A percentile compares a stretch with the other conserved stretches of the same genome.
Evolutionary conservation across 2,797 vertebrate species (phyloP).

Genomic region (Eulemur mongoz): DNA sequence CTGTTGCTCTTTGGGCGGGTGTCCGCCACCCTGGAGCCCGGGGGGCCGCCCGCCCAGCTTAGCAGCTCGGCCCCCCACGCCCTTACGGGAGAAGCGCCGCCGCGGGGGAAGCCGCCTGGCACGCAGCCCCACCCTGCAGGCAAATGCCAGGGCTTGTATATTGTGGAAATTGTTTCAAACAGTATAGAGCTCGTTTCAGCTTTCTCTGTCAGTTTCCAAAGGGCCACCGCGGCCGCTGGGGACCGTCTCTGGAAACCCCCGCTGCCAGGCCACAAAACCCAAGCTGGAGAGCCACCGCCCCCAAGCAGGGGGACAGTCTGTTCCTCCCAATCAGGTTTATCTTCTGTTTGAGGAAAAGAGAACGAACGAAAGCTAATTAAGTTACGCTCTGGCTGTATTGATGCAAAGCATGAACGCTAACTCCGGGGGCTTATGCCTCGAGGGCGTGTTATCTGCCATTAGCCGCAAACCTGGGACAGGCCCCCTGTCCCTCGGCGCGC

Average conservation of each 20-base stretch:
- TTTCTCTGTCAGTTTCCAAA: not conserved
- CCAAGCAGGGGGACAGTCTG: not conserved
- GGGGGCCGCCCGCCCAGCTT: not conserved
- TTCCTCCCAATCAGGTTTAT: not conserved
- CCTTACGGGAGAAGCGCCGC: not conserved
- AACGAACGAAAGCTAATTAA: not conserved
- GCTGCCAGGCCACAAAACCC: not conserved
- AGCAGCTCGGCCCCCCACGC: not conserved
- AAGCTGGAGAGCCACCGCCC: not conserved
- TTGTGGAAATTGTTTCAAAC: not conserved
- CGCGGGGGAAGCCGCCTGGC: not conserved
- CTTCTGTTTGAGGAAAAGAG: not conserved
- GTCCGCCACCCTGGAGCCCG: not conserved
- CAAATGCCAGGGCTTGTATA: not conserved
- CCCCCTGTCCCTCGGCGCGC: not conserved
- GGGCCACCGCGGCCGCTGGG: not conserved
- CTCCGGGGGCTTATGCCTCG: not conserved
- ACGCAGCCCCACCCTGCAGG: not conserved
- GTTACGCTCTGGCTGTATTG: not conserved
- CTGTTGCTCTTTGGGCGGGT: not conserved
- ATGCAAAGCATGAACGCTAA: not conserved
- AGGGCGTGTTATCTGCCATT: not conserved
- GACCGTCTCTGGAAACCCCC: not conserved
- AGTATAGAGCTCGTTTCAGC: not conserved
- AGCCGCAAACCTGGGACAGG: not conserved